A percentile compares a stretch with the other conserved stretches of the same genome.
These are phyloP conservation scores for Muntiacus reevesi DNA, from an alignment of 2,113 vertebrate species.

Conservation along the genomic window DNA sequence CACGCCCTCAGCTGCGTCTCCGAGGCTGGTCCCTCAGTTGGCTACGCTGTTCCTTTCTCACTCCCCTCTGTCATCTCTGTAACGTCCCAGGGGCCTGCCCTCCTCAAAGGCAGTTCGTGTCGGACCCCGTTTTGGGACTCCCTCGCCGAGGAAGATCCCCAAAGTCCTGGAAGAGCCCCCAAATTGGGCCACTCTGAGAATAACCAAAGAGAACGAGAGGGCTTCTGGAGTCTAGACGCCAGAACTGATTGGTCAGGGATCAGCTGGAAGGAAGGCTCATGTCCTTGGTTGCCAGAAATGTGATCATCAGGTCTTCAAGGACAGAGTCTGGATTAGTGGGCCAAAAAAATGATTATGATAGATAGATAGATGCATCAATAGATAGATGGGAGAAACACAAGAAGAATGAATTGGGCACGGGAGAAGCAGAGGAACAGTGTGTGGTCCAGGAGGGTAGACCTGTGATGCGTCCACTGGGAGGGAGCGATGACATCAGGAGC, in stretches of 20 bases:
- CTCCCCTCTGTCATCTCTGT: background rate
- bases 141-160: background rate
- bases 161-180: background rate
- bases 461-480: too few relatives aligned
- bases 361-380: background rate
- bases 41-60: background rate
- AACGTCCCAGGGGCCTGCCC: background rate
- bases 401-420: background rate
- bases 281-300: background rate
- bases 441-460: background rate
- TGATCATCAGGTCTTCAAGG: background rate
- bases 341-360: background rate
- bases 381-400: background rate
- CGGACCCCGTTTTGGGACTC: background rate
- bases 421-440: background rate
- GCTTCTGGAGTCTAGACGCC: background rate
- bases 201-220: background rate
- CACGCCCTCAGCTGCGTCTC: accelerated
- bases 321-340: background rate
- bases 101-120: background rate
- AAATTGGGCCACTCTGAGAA: background rate
- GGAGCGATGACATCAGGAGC: background rate
- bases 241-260: background rate
- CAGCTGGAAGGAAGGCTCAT: background rate
- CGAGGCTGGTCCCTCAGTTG: background rate